Conservation (phyloP, 2,797 vertebrate genomes). For the Neostethus bicornis region DNA sequence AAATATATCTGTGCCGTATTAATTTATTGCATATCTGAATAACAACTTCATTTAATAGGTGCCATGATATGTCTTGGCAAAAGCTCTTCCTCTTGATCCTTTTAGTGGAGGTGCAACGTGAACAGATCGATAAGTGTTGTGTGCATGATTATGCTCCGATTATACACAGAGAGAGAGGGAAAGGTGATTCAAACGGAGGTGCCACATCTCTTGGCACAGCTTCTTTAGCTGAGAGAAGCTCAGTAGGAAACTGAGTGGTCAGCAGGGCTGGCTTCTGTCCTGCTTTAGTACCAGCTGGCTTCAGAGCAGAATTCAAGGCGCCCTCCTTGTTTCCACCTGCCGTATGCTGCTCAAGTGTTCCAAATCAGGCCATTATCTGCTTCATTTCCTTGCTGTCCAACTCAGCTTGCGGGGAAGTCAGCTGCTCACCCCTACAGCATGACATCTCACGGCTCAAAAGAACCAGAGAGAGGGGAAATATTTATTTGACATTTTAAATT, state of each 20-base stretch:
- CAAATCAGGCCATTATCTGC: slow-evolving; percentile 71
- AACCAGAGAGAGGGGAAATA: background rate
- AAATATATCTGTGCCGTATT: slow-evolving; percentile 29
- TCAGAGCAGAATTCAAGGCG: slow-evolving; percentile 63
- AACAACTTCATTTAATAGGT: slow-evolving; percentile 63
- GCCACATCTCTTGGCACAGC: slow-evolving; percentile 60
- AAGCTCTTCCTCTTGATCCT: slow-evolving; percentile 51
- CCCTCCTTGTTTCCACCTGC: slow-evolving; percentile 62
- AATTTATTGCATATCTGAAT: slow-evolving; percentile 56
- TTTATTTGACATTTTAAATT: slow-evolving; percentile 1
- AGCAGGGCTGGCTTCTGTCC: slow-evolving; percentile 50
- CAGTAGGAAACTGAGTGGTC: slow-evolving; percentile 66
- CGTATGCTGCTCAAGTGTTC: slow-evolving; percentile 63
- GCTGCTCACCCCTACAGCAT: slow-evolving; percentile 26
- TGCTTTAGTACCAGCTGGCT: slow-evolving; percentile 69
- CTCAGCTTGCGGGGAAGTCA: slow-evolving; percentile 57
- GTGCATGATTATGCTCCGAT: slow-evolving; percentile 67
- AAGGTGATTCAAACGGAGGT: slow-evolving; percentile 59
- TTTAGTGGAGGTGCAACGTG: slow-evolving; percentile 50
- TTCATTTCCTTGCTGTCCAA: slow-evolving; percentile 68
- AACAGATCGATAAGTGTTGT: slow-evolving; percentile 65
- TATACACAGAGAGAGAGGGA: slow-evolving; percentile 57
- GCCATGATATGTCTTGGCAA: slow-evolving; percentile 63
- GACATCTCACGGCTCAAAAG: slow-evolving; percentile 16
- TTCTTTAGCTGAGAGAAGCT: slow-evolving; percentile 47